Evolutionary conservation across 2,113 vertebrate genomes (phyloP), one percentile per base, ranked within the genome.

Genomic region (Melanostigma gelatinosum): DNA sequence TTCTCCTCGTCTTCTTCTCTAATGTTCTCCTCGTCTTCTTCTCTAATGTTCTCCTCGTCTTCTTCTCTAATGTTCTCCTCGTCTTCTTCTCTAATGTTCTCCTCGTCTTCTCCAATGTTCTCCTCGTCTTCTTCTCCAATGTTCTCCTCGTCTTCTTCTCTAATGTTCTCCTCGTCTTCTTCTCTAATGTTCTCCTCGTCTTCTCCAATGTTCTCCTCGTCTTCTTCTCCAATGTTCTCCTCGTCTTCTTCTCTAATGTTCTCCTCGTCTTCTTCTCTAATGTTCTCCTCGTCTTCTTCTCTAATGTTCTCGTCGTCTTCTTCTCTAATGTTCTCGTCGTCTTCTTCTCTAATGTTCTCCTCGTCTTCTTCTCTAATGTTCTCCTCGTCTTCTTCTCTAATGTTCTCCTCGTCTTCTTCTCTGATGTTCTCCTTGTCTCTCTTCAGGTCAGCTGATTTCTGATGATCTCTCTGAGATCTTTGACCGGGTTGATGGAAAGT

Each of bases 371-470:
- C 44, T 27, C 4, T 50, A 3, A 24, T 13, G 57, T n/a, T 42
- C 15, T 52, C 12, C 15, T 66, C 12, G 29, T 4, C 11, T 24
- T 55, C 52, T 55, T 24, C 3, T 29, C 16, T 11, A 1, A 0
- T 38, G 2, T 13, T 48, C 13, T 22, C 32, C 4, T 13, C 13
- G 11, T 52, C 34, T 42, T 0, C n/a, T 4, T 55, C 10, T 44
- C 20, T 20, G 0, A 36, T 11, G 48, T 62, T 67, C 40, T 70
- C 15, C 8, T 66, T 9, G 27, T 57, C 50, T 77, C 34, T 75
- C 74, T 57, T 20, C 89, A 96, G 98, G 97, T 64, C 98, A 99
- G 81, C 96, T 99, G 70, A 99, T 99, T 85, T 99, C 97, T 0
- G 97, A 99, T 58, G 94, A 96, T 68, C 87, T 99, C 72, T 88